phyloP scores from a whole-genome alignment of 2,113 vertebrate species.

The Theristicus caerulescens region DNA sequence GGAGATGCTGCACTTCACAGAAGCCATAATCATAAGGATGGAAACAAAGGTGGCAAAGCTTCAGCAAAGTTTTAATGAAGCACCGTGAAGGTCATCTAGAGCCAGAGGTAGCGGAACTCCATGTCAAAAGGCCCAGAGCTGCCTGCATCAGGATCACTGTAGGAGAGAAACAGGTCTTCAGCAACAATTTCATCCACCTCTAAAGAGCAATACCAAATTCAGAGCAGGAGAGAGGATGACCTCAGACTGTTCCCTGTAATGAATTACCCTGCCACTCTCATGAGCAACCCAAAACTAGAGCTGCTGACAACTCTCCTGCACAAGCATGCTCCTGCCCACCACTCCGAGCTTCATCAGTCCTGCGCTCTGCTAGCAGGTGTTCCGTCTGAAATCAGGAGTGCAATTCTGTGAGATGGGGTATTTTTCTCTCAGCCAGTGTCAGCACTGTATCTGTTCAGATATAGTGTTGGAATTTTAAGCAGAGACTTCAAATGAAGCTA shows the following conservation, averaged over 20 bases:
- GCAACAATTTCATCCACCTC: not conserved
- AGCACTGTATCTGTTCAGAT: not conserved
- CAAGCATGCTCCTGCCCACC: not conserved
- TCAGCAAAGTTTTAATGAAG: not conserved
- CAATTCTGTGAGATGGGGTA: not conserved
- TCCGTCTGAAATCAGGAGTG: not conserved
- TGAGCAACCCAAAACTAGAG: not conserved
- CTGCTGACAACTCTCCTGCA: not conserved
- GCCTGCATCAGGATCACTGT: not conserved
- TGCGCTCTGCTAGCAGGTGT: not conserved
- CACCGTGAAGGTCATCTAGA: not conserved
- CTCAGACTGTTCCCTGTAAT: not conserved
- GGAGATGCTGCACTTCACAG: not conserved
- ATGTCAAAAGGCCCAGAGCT: not conserved
- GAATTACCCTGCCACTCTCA: not conserved
- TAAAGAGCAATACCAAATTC: not conserved
- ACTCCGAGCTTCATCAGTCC: not conserved
- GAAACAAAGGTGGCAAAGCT: not conserved
- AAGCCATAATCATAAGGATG: not conserved
- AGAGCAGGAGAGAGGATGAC: not conserved
- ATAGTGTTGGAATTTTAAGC: not conserved
- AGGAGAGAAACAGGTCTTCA: not conserved
- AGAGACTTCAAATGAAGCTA: conserved; percentile 3
- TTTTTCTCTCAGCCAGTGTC: not conserved
- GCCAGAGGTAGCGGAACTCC: not conserved